These are phyloP conservation scores for Cepaea hortensis DNA, from an alignment of 2,888 invertebrate genomes.

Conservation along the genomic window DNA sequence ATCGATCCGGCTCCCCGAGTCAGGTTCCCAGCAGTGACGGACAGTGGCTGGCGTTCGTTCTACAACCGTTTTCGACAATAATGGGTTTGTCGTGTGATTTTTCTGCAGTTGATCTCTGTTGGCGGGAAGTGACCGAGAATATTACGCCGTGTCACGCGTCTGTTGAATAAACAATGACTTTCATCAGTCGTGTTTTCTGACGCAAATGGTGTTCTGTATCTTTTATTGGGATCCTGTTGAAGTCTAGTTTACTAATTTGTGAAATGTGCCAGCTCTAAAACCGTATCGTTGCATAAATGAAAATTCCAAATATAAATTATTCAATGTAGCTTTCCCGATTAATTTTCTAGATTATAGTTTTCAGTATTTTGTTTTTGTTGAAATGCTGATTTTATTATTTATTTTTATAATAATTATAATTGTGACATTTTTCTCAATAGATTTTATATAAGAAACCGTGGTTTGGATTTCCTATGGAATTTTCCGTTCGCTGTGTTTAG, in stretches of 20 bases:
- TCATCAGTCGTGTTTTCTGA: too few relatives aligned
- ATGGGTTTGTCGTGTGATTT: background rate
- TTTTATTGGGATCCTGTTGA: too few relatives aligned
- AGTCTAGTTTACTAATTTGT: too few relatives aligned
- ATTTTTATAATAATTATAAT: background rate
- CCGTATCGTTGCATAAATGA: too few relatives aligned
- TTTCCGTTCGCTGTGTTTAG: background rate
- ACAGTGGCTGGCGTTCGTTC: background rate
- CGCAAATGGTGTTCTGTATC: too few relatives aligned
- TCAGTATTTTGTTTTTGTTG: too few relatives aligned
- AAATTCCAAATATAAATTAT: too few relatives aligned
- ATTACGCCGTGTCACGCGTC: background rate
- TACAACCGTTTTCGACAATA: background rate
- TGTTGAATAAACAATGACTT: background rate
- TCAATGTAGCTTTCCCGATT: too few relatives aligned
- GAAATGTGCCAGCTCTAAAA: too few relatives aligned
- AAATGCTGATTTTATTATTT: background rate
- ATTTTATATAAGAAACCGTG: background rate
- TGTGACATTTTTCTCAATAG: background rate
- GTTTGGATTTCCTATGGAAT: background rate
- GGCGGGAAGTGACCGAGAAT: background rate
- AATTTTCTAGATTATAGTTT: too few relatives aligned
- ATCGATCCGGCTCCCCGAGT: background rate
- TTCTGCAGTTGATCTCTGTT: background rate
- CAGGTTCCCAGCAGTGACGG: background rate